Base-by-base conservation (phyloP, 2,797 vertebrate genomes). In the Malurus splendens region DNA sequence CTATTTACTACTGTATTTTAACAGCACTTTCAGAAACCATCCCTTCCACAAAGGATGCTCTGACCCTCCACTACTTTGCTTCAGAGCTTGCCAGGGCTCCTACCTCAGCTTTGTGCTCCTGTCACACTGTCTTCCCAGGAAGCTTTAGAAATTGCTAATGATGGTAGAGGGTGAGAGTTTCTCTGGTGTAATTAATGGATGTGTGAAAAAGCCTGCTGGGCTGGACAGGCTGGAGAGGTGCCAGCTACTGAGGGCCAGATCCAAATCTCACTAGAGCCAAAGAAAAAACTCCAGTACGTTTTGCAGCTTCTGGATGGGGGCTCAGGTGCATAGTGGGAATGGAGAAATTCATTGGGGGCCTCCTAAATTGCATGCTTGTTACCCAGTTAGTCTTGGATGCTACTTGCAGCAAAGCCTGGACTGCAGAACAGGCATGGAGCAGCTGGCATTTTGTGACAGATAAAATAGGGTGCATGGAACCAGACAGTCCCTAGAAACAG, bases 151-250 rank as follows among this genome's bases (percentile, higher is more conserved):
- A 90, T 71, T 0, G 2, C 55, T 90, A 78, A 89, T 38, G 66
- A 86, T 38, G n/a, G 68, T 18, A 78, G 76, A 92, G 66, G 56
- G 76, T 68, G 79, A 90, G 82, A 85, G 89, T 72, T 90, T 86
- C 84, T 90, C 62, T 86, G 52, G 48, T 90, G 76, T 92, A 91
- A 95, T 92, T 95, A 94, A 89, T 54, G 66, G 86, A 89, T 59
- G 82, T 85, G 93, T 85, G 84, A 91, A 94, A 95, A 88, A 83
- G 66, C 93, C 84, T 90, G 93, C 91, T 82, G 84, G 79, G 82
- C 55, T 89, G 90, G 86, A 72, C 86, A 89, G 82, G 75, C 75
- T 90, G 93, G 90, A 93, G 86, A 81, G 45, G 25, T 41, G 88
- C 91, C 94, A 94, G 86, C 73, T 77, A 42, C 47, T 13, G 60